Base-by-base conservation (phyloP, 2,113 vertebrate species). In the Zosterops pallidus region DNA sequence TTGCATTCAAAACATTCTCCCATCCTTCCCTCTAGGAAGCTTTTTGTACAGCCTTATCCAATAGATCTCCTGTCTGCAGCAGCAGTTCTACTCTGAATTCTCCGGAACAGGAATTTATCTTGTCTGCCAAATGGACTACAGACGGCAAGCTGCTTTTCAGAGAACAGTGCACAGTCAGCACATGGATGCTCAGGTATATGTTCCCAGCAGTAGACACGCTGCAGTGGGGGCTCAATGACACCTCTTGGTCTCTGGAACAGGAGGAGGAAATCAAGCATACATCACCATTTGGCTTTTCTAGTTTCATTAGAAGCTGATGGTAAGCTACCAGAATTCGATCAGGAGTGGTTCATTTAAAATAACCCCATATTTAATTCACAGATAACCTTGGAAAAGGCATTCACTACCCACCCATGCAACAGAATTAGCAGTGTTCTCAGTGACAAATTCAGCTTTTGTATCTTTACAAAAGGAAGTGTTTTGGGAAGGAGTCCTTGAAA, bases 271-370 rank as follows among this genome's bases (percentile, higher is more conserved):
- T 14, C n/a, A 78, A 33, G 62, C 7, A 28, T 39, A 19, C 28
- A 23, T 11, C 4, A 42, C 8, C 7, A 6, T 46, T 35, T 53
- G 5, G 6, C 50, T 64, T 13, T 39, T 14, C 35, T 35, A 17
- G 21, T 42, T 76, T 42, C 59, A 19, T 3, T 7, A 41, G 22
- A 26, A 88, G 75, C 35, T 23, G 55, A 50, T 72, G 23, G 12
- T 5, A 46, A 76, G 25, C 33, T 16, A 17, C 14, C 19, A 39
- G 60, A 60, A 72, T 25, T 56, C 0, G 0, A 37, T 12, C 11
- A 70, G 15, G 14, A 42, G 23, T 21, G 31, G 37, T 9, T 55
- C 1, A 2, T 35, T 74, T 68, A 47, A 62, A 60, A 44, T 8
- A 25, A 47, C 2, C 37, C 22, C 53, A 15, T 4, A 4, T 29